A percentile compares a stretch with the other conserved stretches of the same genome.
These are phyloP conservation scores for Theocolax elegans DNA, from an alignment of 1,140 invertebrate genomes.

Conservation along the genomic window DNA sequence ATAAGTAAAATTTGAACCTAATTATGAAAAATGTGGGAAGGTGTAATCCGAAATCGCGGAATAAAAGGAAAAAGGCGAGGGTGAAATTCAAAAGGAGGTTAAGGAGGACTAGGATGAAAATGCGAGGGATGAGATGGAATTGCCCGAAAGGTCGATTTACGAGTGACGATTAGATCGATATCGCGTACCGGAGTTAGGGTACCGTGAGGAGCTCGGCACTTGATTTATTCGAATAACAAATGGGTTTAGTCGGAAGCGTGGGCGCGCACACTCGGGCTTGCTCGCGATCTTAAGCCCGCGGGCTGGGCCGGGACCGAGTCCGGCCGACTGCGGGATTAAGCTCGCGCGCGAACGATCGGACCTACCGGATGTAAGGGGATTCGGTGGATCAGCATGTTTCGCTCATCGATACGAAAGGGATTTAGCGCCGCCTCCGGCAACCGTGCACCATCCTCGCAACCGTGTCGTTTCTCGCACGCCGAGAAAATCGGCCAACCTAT, in stretches of 20 bases:
- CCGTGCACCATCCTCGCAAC: slow-evolving; percentile 13
- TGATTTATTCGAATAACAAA: slow-evolving; percentile 39
- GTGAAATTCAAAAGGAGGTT: too few species aligned
- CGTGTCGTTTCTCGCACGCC: not conserved
- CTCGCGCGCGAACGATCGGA: not conserved
- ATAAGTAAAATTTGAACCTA: too few species aligned
- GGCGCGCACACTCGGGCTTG: not conserved
- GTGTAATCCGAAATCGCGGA: too few species aligned
- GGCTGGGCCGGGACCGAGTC: not conserved
- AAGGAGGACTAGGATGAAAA: too few species aligned
- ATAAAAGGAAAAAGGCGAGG: too few species aligned
- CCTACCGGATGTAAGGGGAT: not conserved
- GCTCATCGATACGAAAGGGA: slow-evolving; percentile 20
- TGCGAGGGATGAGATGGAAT: too few species aligned
- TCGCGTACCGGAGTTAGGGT: not conserved
- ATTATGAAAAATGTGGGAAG: too few species aligned
- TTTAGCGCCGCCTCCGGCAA: not conserved
- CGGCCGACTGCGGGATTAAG: slow-evolving; percentile 7
- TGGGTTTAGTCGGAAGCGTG: not conserved
- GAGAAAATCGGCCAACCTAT: slow-evolving; percentile 25
- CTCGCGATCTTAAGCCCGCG: slow-evolving; percentile 14
- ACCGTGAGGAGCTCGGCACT: not conserved
- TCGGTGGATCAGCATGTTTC: slow-evolving; percentile 28
- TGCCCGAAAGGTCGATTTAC: slow-evolving; percentile 34
- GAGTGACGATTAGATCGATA: slow-evolving; percentile 39